Base-by-base conservation (phyloP, 2,888 invertebrate genomes). In the Aricia artaxerxes region DNA sequence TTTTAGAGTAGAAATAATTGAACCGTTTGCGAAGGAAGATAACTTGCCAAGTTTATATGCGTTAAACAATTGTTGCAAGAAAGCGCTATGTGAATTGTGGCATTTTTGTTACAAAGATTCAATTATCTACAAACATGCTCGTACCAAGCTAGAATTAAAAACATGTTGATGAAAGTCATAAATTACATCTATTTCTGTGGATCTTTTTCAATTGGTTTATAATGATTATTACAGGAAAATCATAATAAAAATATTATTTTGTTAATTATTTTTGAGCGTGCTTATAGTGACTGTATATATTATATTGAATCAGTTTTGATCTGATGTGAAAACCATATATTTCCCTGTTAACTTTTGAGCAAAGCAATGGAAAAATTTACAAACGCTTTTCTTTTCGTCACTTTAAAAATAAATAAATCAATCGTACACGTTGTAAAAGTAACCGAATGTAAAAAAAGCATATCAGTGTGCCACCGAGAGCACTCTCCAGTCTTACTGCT, bases 381-480 rank as follows among this genome's bases (percentile, higher is more conserved):
- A 73, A 69, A 80, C 81, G 81, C 83, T 80, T 80, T 82, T 83
- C 81, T 81, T 83, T 82, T 84, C 87, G 87, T 88, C 90, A 88
- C 90, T 89, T 86, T 83, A 81, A 86, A 86, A 84, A 85, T 85
- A 84, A 83, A 85, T 84, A 92, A 92, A 92, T 92, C 91, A 91
- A 86, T 85, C 84, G 87, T 86, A 87, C 88, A 85, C 85, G 87
- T 82, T 81, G 82, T 81, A 83, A 82, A 79, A 83, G 85, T 86
- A 85, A 88, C 85, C 85, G 85, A 87, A 87, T 87, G 91, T 91
- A 88, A 91, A 92, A 91, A 91, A 92, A 90, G 89, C 89, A 83
- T 93, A 92, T 90, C 92, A 91, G 88, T 89, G 92, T 91, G 89
- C 92, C 90, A 91, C 91, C 90, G 87, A 92, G 90, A 91, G 92